phyloP scores from a whole-genome alignment of 2,888 invertebrate species.

The Belgica antarctica region DNA sequence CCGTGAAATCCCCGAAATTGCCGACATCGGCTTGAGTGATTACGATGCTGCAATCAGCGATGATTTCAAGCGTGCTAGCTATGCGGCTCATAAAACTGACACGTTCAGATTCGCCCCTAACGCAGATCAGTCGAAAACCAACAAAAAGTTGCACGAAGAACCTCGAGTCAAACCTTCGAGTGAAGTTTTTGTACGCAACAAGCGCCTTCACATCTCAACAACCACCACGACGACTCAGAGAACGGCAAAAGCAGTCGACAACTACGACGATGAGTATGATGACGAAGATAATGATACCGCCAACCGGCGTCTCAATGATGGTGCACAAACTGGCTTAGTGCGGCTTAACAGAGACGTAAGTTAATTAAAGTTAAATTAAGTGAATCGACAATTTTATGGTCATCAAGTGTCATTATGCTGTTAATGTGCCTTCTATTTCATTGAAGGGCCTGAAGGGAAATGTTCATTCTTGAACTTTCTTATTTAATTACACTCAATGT shows the following conservation, averaged over 20 bases:
- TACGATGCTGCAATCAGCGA: too few relatives aligned
- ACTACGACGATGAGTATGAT: background rate
- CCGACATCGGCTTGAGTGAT: too few relatives aligned
- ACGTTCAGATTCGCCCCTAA: too few relatives aligned
- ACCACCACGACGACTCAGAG: background rate
- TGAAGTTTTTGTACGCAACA: background rate
- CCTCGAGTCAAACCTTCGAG: too few relatives aligned
- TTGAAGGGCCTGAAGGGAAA: background rate
- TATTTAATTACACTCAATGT: background rate
- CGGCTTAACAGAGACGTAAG: slow-evolving; percentile 3
- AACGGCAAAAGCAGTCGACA: background rate
- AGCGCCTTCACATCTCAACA: background rate
- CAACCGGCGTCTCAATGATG: slow-evolving; percentile 8
- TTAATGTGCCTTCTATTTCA: background rate
- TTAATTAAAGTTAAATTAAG: slow-evolving; percentile 22
- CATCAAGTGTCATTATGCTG: slow-evolving; percentile 13
- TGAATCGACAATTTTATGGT: slow-evolving; percentile 14
- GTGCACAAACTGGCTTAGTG: background rate
- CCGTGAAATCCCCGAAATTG: background rate
- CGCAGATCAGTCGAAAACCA: too few relatives aligned
- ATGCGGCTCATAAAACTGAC: too few relatives aligned
- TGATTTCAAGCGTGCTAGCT: too few relatives aligned
- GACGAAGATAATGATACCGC: slow-evolving; percentile 20
- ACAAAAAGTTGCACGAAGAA: too few relatives aligned
- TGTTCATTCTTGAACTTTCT: background rate